A percentile compares a stretch with the other conserved stretches of the same genome.
These are phyloP conservation scores for Xyliphius kryptos DNA, from an alignment of 2,113 vertebrate genomes.

Conservation along the genomic window DNA sequence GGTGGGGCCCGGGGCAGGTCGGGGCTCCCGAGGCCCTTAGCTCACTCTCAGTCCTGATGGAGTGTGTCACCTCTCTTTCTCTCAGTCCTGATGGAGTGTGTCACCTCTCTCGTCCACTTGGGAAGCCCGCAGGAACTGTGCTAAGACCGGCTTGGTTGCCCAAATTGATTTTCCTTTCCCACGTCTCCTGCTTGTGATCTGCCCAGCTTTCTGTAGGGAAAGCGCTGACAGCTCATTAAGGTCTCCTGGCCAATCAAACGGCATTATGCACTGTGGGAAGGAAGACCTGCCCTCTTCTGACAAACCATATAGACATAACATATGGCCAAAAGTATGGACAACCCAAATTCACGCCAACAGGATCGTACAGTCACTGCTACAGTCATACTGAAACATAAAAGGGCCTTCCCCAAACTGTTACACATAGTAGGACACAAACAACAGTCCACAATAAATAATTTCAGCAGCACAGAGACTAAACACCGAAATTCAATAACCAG, in stretches of 20 bases:
- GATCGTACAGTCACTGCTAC: no score
- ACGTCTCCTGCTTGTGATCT: conserved; percentile 64
- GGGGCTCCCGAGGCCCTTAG: conserved; percentile 48
- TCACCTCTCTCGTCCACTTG: conserved; percentile 97
- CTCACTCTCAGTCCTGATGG: conserved; percentile 90
- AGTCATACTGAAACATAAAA: no score
- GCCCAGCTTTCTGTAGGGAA: conserved; percentile 89
- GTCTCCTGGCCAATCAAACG: conserved; percentile 71
- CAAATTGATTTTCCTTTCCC: conserved; percentile 85
- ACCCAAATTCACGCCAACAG: no score
- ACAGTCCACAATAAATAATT: no score
- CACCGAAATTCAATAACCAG: no score
- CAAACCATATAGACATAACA: no score
- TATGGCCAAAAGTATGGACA: no score
- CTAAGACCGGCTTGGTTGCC: conserved; percentile 88
- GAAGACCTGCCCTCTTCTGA: conserved; percentile 56
- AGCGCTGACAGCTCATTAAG: conserved; percentile 74
- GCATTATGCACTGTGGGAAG: conserved; percentile 75
- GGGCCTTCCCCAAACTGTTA: no score
- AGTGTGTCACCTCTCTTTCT: conserved; percentile 89
- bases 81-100: conserved; percentile 93
- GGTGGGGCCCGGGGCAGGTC: conserved; percentile 43
- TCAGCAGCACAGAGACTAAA: no score
- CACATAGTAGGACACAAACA: no score
- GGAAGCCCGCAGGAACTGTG: conserved; percentile 92